phyloP scores from a whole-genome alignment of 2,888 invertebrate species.

The Synergus umbraculus region DNA sequence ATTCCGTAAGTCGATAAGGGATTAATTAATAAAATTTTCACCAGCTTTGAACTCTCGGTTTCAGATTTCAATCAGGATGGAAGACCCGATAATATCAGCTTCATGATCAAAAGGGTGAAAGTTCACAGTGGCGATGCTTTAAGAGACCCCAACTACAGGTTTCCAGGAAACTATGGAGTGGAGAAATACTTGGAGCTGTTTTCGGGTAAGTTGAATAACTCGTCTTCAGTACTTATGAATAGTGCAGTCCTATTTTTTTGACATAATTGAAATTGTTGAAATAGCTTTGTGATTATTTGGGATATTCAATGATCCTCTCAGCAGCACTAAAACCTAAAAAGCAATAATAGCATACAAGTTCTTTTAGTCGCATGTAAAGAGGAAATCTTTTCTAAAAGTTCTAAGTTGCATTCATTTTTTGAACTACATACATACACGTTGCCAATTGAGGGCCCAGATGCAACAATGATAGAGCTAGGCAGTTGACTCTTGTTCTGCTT shows the following conservation, averaged over 20 bases:
- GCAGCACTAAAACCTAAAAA: slow-evolving; percentile 16
- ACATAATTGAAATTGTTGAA: slow-evolving; percentile 58
- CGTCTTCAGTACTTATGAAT: slow-evolving; percentile 41
- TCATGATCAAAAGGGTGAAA: slow-evolving; percentile 97
- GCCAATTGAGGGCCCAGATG: no score
- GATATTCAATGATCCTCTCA: slow-evolving; percentile 38
- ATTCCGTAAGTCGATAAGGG: background rate
- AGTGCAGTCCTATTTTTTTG: slow-evolving; percentile 45
- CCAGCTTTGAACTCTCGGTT: slow-evolving; percentile 42
- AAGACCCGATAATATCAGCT: slow-evolving; percentile 93
- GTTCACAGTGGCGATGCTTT: slow-evolving; percentile 93
- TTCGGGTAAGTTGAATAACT: slow-evolving; percentile 84
- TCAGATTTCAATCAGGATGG: slow-evolving; percentile 91
- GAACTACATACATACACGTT: no score
- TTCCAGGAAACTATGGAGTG: slow-evolving; percentile 97
- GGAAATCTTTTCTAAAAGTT: background rate
- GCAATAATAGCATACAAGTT: background rate
- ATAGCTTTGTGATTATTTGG: slow-evolving; percentile 51
- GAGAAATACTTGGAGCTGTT: slow-evolving; percentile 99
- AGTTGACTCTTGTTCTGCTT: no score
- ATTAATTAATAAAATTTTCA: background rate
- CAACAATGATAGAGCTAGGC: no score
- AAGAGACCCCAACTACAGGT: slow-evolving; percentile 91
- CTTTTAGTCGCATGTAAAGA: background rate
- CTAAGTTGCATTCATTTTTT: background rate